Base-by-base conservation (phyloP, 2,113 vertebrate genomes). In the Dendrocopos noguchii region DNA sequence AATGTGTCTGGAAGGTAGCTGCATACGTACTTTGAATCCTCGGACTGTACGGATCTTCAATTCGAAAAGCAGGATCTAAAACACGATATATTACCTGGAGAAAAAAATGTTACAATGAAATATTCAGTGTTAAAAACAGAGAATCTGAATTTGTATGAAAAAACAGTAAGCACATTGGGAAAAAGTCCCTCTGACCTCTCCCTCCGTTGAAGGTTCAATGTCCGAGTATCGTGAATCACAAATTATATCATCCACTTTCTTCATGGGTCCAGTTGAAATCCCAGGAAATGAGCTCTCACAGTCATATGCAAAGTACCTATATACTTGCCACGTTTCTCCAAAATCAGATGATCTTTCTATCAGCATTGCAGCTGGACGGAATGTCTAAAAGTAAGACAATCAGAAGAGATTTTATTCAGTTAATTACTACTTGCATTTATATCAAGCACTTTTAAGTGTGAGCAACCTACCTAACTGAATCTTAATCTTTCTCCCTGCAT, bases 261-360 rank as follows among this genome's bases (percentile, higher is more conserved):
- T 98, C 99, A 99, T 99, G 31, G 99, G 98, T 84, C 99, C 99
- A 3, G 94, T 96, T 64, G 98, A 98, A 63, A 99, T 80, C 6
- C 95, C 95, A 2, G 98, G 98, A 96, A 99, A 99, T 0, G 99
- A 98, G 11, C 98, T 95, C 97, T 99, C 99, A 9, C 99, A 99
- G 97, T 99, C 99, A 31, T 99, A 99, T 21, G 99, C 99, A 22
- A 99, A 99, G 97, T 99, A 99, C 15, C 99, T 98, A 73, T 99
- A 99, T 60, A 99, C 98, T 42, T 98, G 98, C 99, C 99, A 99
- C 0, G 98, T 98, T 88, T 98, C 97, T 79, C 99, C 99, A 33
- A 99, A 99, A 95, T 99, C 99, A 15, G 99, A 97, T 0, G 99
- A 99, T n/a, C 99, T 98, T 93, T 99, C 99, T 52, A 99, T 99